A percentile compares a stretch with the other conserved stretches of the same genome.
phyloP scores from a whole-genome alignment of 2,797 vertebrate species.

The Chloroceryle inda region DNA sequence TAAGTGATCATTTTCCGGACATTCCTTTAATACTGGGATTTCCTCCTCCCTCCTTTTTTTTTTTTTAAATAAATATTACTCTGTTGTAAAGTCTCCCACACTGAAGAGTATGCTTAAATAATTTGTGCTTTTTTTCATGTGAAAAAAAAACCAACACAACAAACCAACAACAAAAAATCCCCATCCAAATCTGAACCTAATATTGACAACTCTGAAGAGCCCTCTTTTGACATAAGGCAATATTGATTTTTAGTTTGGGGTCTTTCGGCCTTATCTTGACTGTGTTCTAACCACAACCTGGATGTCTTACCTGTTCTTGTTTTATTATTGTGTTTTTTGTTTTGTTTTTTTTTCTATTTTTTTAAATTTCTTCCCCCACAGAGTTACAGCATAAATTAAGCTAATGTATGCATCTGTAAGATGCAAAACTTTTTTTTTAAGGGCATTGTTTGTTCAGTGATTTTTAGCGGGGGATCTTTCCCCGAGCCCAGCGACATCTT shows the following conservation, averaged over 20 bases:
- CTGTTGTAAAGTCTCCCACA: neutral
- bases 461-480: neutral
- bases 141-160: too few species aligned
- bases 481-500: neutral
- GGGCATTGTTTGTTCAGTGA: neutral
- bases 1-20: slow-evolving; percentile 8
- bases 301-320: neutral
- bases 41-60: neutral
- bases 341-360: neutral
- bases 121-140: neutral
- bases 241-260: neutral
- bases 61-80: neutral
- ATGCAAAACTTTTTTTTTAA: neutral
- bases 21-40: neutral
- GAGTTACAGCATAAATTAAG: neutral
- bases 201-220: slow-evolving; percentile 65
- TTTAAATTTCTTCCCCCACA: fast-evolving
- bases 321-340: neutral
- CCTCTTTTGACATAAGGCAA: slow-evolving; percentile 42
- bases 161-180: too few species aligned
- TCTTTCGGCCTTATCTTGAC: neutral
- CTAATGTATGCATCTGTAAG: neutral
- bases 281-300: neutral
- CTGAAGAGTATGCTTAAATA: neutral
- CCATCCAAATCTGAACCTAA: neutral